These are phyloP conservation scores for Caenorhabditis sp. DNA, from an alignment of 2,888 invertebrate genomes.

Conservation along the genomic window DNA sequence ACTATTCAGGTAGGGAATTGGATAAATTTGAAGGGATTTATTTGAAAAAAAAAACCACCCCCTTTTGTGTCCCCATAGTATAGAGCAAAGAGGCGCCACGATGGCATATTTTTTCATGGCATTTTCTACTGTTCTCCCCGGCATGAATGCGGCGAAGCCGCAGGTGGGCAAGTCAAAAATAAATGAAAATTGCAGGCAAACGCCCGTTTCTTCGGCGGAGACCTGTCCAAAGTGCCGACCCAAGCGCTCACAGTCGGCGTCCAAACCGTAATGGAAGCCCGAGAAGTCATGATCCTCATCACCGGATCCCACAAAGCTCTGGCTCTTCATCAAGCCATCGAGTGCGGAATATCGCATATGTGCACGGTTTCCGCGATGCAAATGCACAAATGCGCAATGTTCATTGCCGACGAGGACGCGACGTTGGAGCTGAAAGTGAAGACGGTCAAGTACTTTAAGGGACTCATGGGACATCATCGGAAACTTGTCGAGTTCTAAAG, in stretches of 20 bases:
- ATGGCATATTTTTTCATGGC: no score
- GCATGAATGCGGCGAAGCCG: no score
- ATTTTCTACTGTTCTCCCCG: no score
- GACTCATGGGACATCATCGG: slow-evolving; percentile 83
- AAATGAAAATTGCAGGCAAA: slow-evolving; percentile 71
- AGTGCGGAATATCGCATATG: slow-evolving; percentile 99
- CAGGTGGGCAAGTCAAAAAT: no score
- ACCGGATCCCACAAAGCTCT: slow-evolving; percentile 97
- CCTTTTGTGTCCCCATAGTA: no score
- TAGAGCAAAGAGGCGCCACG: no score
- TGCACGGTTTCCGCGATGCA: slow-evolving; percentile 99
- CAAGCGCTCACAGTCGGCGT: slow-evolving; percentile 96
- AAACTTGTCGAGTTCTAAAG: slow-evolving; percentile 73
- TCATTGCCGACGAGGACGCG: slow-evolving; percentile 98
- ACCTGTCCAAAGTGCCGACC: slow-evolving; percentile 93
- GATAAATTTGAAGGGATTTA: no score
- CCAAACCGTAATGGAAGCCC: slow-evolving; percentile 97
- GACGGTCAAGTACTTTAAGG: slow-evolving; percentile 98
- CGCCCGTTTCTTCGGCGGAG: slow-evolving; percentile 93
- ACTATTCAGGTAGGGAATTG: slow-evolving; percentile 90
- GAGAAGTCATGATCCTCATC: slow-evolving; percentile 95
- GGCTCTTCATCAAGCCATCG: slow-evolving; percentile 95
- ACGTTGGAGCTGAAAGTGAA: slow-evolving; percentile 92
- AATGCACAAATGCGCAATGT: slow-evolving; percentile 91
- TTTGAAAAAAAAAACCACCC: no score